Base-by-base conservation (phyloP, 1,140 invertebrate species). In the Acromyrmex echinatior region DNA sequence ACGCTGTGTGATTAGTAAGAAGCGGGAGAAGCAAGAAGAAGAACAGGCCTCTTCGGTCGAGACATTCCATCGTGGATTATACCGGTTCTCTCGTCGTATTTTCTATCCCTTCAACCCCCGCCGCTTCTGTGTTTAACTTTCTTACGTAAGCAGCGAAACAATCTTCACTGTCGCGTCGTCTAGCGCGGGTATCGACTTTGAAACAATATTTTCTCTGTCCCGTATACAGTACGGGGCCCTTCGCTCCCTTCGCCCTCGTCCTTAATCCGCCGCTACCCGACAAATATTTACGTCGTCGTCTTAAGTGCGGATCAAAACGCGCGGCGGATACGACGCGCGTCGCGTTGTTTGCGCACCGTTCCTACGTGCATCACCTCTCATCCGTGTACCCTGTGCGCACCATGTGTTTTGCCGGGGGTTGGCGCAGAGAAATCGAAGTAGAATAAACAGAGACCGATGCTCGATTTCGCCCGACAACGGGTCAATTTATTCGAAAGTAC, bases 401-500 rank as follows among this genome's bases (percentile, higher is more conserved):
- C 58, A 16, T 45, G 66, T 62, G 25, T 82, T 82, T 74, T 74
- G 31, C 62, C 68, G 25, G 25, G 18, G 18, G 25, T 18, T n/a
- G 14, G 21, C 12, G 56, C 53, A 39, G 80, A 53, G n/a, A 39
- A 76, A 84, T 84, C 80, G 70, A 76, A 74, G 39, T 84, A 62
- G 56, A 74, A 84, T 84, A 84, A 84, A 84, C 70, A 74, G n/a
- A 39, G 58, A 9, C 39, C 79, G 49, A 35, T 81, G 79, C 79
- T 84, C 80, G 70, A 84, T 84, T 84, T 84, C 56, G 56, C n/a
- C 58, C 39, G 70, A 62, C 80, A 74, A 84, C 80, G 80, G 56
- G 70, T 84, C 80, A 84, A 62, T 84, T 84, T 84, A 84, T 84
- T 84, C 80, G 56, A 74, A 76, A 84, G 80, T 82, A 82, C 80